Conservation (phyloP, 2,797 vertebrate species). For the Lindbergichthys nudifrons region DNA sequence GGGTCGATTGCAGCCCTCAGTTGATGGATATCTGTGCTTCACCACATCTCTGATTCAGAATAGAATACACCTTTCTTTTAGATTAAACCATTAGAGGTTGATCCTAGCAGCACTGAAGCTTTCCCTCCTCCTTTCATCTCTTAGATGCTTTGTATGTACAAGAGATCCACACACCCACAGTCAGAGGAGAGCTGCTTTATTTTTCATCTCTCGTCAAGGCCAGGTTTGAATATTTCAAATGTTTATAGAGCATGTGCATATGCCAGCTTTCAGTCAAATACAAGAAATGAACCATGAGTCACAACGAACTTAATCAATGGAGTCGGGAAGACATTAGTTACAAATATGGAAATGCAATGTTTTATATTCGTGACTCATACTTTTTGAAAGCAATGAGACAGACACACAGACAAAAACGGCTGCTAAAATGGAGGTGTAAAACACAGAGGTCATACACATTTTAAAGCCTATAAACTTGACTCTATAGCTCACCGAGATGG, state of each 20-base stretch:
- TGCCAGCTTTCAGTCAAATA: neutral
- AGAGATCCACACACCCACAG: slow-evolving; percentile 8
- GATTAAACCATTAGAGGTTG: neutral
- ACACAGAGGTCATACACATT: neutral
- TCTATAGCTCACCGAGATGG: neutral
- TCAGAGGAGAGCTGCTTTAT: neutral
- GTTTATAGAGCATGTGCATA: neutral
- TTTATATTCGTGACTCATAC: slow-evolving; percentile 30
- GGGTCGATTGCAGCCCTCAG: neutral
- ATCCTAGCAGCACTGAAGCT: neutral
- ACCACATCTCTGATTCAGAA: neutral
- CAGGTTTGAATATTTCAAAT: slow-evolving; percentile 16
- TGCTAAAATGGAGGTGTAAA: slow-evolving; percentile 7
- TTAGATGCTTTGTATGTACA: slow-evolving; percentile 23
- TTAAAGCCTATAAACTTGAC: neutral
- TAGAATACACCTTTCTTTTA: neutral
- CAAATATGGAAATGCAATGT: slow-evolving; percentile 29
- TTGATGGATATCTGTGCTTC: slow-evolving; percentile 1
- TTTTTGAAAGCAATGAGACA: slow-evolving; percentile 29
- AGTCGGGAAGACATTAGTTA: slow-evolving; percentile 16
- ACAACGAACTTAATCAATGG: slow-evolving; percentile 15
- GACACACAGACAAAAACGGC: neutral
- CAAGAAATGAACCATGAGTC: neutral
- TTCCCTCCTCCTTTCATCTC: slow-evolving; percentile 9
- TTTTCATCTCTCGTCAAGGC: neutral